Base-by-base conservation (phyloP, 1,140 invertebrate species). In the Hormaphis cornu region DNA sequence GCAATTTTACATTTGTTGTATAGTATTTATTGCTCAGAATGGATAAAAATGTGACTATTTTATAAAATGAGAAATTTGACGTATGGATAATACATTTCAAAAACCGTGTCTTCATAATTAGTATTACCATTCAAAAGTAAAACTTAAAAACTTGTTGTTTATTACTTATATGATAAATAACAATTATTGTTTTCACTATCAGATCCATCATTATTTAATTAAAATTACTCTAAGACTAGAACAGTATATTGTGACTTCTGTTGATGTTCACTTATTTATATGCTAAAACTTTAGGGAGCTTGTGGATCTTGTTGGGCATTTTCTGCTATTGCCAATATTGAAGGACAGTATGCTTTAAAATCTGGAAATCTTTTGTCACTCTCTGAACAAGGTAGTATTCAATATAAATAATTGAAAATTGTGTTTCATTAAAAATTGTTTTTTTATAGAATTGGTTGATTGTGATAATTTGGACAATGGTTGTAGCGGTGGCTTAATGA, bases 301-400 rank as follows among this genome's bases (percentile, higher is more conserved):
- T 99, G 96, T 79, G 95, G 96, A 9, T 97, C 93, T 26, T 98
- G 96, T 76, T 99, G 97, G 97, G 96, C 96, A 0, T 99, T 98
- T 78, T 95, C 93, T 71, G 91, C 94, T 1, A 97, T 93, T 69
- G 95, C 94, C 75, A 98, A 98, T 76, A 85, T 99, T 61, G 97
- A 99, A 79, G 95, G 96, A 2, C 87, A 93, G 69, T 96, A 91
- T 82, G 90, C 93, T 4, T 82, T 96, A 9, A 88, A 91, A 74
- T 84, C 88, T 56, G 86, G 86, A 16, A 81, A 91, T 66, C 80
- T 98, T 24, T 71, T 93, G 6, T 93, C 93, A 6, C 84, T 98
- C 12, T 97, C 95, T 2, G 96, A 98, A 78, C 97, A 99, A 82
- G 85, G 86, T 84, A 73, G 75, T 40, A 26, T 44, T 44, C 16